Evolutionary conservation across 1,140 invertebrate species (phyloP).

Genomic region (Sycophaga agraensis): DNA sequence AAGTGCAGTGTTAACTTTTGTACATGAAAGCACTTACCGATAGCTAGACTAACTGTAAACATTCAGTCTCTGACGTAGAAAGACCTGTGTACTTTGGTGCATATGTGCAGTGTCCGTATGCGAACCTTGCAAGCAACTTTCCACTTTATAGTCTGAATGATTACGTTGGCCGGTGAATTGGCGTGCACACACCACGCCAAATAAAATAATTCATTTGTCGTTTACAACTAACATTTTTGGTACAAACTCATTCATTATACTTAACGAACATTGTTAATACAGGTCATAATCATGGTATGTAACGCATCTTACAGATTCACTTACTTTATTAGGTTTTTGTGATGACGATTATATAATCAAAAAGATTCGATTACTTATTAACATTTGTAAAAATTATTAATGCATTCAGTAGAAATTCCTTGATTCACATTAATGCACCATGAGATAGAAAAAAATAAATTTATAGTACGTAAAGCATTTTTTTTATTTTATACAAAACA

Average conservation of each 20-base stretch:
- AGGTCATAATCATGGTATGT: conserved; percentile 19
- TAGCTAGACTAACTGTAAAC: too few relatives aligned
- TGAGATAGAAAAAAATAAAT: not conserved
- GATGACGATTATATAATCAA: not conserved
- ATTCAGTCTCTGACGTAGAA: too few relatives aligned
- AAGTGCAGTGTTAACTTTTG: not conserved
- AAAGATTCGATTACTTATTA: not conserved
- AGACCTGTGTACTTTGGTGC: too few relatives aligned
- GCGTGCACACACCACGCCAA: too few relatives aligned
- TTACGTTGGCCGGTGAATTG: too few relatives aligned
- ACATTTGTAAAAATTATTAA: conserved; percentile 7
- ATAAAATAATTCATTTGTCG: conserved; percentile 9
- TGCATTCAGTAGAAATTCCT: not conserved
- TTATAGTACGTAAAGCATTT: conserved; percentile 4
- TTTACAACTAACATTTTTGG: conserved; percentile 13
- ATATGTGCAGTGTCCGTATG: too few relatives aligned
- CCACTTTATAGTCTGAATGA: too few relatives aligned
- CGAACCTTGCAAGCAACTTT: too few relatives aligned
- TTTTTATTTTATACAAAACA: not conserved
- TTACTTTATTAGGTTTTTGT: not conserved
- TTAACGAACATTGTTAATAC: conserved; percentile 9
- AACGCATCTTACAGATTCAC: conserved; percentile 5
- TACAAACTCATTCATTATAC: conserved; percentile 8
- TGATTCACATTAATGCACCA: not conserved
- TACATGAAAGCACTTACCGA: too few relatives aligned